These are phyloP conservation scores for Enteromius paludinosus DNA, from an alignment of 2,797 vertebrate species.

Conservation along the genomic window DNA sequence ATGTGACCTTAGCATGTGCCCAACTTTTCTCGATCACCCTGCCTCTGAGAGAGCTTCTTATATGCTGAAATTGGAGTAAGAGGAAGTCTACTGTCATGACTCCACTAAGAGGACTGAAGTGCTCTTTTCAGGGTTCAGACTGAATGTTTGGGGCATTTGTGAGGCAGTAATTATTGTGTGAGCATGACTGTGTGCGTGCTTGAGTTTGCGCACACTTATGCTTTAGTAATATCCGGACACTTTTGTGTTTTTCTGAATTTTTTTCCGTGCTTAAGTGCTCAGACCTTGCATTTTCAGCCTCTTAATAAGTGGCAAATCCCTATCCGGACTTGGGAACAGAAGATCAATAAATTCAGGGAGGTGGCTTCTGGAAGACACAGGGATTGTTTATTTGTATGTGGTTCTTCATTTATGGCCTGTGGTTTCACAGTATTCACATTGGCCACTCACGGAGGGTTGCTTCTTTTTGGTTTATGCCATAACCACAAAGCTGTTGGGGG, in stretches of 20 bases:
- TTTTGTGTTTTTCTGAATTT: background rate
- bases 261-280: slow-evolving; percentile 8
- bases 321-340: background rate
- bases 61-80: slow-evolving; percentile 1
- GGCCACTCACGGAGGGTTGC: slow-evolving; percentile 4
- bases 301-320: slow-evolving; percentile 32
- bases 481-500: slow-evolving; percentile 41
- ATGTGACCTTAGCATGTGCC: slow-evolving; percentile 24
- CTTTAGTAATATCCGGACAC: background rate
- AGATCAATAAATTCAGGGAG: slow-evolving; percentile 32
- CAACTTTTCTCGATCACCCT: slow-evolving; percentile 15
- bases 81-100: background rate
- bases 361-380: slow-evolving; percentile 9
- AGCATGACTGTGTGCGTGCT: background rate
- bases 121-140: slow-evolving; percentile 9
- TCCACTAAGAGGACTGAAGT: slow-evolving; percentile 19
- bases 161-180: background rate
- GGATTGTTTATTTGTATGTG: slow-evolving; percentile 25
- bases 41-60: slow-evolving; percentile 11
- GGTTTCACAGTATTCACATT: slow-evolving; percentile 35
- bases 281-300: background rate
- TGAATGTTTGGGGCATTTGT: background rate
- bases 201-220: background rate
- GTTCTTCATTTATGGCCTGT: slow-evolving; percentile 46
- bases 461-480: slow-evolving; percentile 37